Percentiles rank a stretch among this genome's conserved stretches.
Evolutionary conservation across 2,888 invertebrate species (phyloP).

Genomic region (Drosophila putrida): DNA sequence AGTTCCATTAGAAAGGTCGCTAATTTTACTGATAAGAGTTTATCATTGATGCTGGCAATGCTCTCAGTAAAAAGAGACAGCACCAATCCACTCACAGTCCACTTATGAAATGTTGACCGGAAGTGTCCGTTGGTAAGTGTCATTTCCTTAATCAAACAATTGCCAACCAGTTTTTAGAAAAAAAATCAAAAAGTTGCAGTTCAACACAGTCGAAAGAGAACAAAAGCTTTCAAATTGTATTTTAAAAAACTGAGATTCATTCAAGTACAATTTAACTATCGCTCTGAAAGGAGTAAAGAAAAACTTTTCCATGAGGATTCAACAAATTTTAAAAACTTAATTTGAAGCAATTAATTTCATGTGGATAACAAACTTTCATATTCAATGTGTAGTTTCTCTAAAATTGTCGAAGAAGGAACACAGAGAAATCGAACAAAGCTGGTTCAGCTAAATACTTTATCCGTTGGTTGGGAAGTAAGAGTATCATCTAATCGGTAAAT

Average conservation of each 20-base stretch:
- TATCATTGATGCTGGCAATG: slow-evolving; percentile 64
- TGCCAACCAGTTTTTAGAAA: slow-evolving; percentile 11
- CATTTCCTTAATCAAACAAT: slow-evolving; percentile 52
- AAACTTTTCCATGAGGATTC: neutral
- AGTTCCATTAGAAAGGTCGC: slow-evolving; percentile 64
- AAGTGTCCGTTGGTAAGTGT: slow-evolving; percentile 62
- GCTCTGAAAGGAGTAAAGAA: neutral
- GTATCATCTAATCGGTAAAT: neutral
- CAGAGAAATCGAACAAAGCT: neutral
- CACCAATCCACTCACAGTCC: slow-evolving; percentile 15
- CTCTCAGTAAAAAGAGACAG: slow-evolving; percentile 34
- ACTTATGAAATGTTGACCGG: slow-evolving; percentile 48
- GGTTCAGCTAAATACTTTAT: too few species aligned
- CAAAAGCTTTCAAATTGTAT: neutral
- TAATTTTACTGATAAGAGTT: slow-evolving; percentile 76
- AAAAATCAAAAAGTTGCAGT: slow-evolving; percentile 14
- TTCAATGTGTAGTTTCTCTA: too few species aligned
- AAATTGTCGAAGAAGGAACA: too few species aligned
- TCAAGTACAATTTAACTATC: too few species aligned
- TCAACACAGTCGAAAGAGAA: slow-evolving; percentile 1
- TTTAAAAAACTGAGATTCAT: neutral
- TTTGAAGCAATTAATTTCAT: too few species aligned
- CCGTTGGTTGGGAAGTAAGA: too few species aligned
- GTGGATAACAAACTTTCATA: too few species aligned
- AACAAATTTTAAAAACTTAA: too few species aligned